These are phyloP conservation scores for Pomatorhinus ruficollis DNA, from an alignment of 2,113 vertebrate species.

Conservation along the genomic window DNA sequence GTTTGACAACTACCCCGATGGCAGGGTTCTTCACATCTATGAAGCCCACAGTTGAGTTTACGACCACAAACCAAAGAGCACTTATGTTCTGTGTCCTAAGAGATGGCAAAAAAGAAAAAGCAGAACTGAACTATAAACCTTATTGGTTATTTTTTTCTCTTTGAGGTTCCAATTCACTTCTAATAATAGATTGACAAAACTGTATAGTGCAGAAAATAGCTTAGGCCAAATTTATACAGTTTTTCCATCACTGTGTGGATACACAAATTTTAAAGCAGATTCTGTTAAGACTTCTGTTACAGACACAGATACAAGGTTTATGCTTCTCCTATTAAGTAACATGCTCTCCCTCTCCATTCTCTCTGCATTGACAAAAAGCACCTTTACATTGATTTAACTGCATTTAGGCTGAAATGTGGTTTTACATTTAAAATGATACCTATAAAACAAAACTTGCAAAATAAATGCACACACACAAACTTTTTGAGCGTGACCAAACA, in stretches of 20 bases:
- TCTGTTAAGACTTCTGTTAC: background rate
- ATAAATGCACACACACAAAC: background rate
- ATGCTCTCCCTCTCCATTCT: background rate
- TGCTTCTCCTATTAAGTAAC: background rate
- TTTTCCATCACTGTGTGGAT: background rate
- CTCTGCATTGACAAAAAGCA: background rate
- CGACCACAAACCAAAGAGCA: conserved; percentile 93
- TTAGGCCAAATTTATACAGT: background rate
- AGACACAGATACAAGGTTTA: background rate
- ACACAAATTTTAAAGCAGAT: background rate
- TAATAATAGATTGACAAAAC: background rate
- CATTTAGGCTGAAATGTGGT: background rate
- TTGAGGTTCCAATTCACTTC: background rate
- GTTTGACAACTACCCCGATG: conserved; percentile 95
- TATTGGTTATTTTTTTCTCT: background rate
- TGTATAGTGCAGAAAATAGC: background rate
- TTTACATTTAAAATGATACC: background rate
- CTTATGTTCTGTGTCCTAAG: conserved; percentile 88
- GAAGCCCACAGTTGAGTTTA: conserved; percentile 95
- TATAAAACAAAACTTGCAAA: background rate
- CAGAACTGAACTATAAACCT: background rate
- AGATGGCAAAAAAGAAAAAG: background rate
- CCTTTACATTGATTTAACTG: background rate
- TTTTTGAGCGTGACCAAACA: background rate
- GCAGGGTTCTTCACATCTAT: conserved; percentile 95